Evolutionary conservation across 1,140 invertebrate genomes (phyloP), one percentile per base, ranked within the genome.

Genomic region (Cydia pomonella): DNA sequence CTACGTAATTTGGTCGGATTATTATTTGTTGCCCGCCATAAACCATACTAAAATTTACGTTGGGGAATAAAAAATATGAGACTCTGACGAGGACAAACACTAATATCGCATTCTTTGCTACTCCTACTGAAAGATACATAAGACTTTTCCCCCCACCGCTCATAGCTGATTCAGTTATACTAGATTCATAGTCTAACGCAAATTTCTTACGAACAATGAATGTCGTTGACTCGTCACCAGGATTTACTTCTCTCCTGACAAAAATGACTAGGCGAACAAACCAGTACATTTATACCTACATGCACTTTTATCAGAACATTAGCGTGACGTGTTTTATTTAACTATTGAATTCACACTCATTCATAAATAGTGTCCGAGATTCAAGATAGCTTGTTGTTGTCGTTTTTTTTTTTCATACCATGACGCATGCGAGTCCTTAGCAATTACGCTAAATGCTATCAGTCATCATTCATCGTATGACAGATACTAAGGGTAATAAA

Each of bases 391-490:
- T 59, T 0, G 16, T 53, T 41, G 18, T 47, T 73, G 12, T 27
- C 16, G n/a, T 69, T 69, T 41, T 50, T 72, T n/a, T 29, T 33
- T 38, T 73, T 10, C 53, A 59, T 23, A 27, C 13, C 41, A 73
- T 73, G 72, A 33, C 18, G 23, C 72, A 47, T 73, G n/a, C 12
- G 21, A 73, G 10, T 25, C 41, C 44, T 73, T 41, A 53, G 53
- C 41, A 16, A 73, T 27, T 53, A 27, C 41, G 12, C 18, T 47
- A 47, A 25, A 73, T 50, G 27, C 41, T 41, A 44, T 41, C 41
- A 47, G 29, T 47, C 72, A 73, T 50, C 33, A 50, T 5, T 72
- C 44, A 72, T 21, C 21, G 27, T 47, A 50, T 50, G 44, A 27
- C 18, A 47, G 38, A 72, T 72, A 13, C 27, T 47, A 38, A 25